Evolutionary conservation across 2,797 vertebrate genomes (phyloP), one percentile per base, ranked within the genome.

Genomic region (Platyrinchus mystaceus): DNA sequence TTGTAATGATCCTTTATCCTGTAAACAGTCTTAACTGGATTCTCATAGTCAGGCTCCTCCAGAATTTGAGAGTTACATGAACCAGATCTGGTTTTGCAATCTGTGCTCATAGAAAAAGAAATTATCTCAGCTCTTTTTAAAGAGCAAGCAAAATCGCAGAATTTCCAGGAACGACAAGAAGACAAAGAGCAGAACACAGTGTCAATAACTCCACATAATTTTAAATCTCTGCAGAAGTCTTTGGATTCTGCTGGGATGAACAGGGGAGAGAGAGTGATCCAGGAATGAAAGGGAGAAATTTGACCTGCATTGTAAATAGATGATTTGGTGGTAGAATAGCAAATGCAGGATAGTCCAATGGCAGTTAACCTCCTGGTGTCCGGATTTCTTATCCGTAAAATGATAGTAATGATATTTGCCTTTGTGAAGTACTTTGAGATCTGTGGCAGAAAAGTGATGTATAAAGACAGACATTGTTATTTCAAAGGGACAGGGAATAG

Each of bases 151-250:
- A 89, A 94, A 84, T 8, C 87, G 74, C 74, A 83, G 82, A 85
- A 76, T 95, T 94, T 93, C 95, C 92, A 95, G 84, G 76, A 95
- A 93, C 32, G 19, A 67, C 69, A 46, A 85, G 41, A 70, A 94
- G 91, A 94, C 79, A 73, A 92, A 94, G 79, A 96, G 44, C 87
- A 94, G 91, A 95, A 86, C 92, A 78, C 66, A 44, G 28, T 79
- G 85, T 92, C 92, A 94, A 82, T 86, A 95, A 71, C 89, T 95
- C 73, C 93, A 93, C 89, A 84, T 92, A 91, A 95, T 91, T 93
- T 96, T 81, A 77, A 92, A 83, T 67, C 59, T 76, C 55, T 88
- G 76, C 52, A 21, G 44, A 95, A 91, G 47, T 32, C 81, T 71
- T 87, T 79, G 63, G 73, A 63, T 93, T 87, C 76, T 86, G 15